Evolutionary conservation across 2,888 invertebrate genomes (phyloP), one percentile per base, ranked within the genome.

Genomic region (Pterobdella sp.): DNA sequence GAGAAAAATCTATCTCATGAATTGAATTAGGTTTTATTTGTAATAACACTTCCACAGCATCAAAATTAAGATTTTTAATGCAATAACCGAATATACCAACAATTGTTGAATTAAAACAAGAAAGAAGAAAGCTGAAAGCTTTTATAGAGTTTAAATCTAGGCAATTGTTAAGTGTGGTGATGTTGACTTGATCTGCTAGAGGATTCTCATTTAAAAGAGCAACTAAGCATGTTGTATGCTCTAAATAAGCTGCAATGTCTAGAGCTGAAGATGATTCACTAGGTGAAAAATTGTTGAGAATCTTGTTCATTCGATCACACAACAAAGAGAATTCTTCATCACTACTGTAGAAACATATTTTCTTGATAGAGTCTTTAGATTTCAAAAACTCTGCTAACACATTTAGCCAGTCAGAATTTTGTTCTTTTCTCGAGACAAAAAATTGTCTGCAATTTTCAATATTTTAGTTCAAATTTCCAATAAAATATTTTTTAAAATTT

Each of bases 11-110:
- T 66, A 79, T 77, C 29, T 75, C 68, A 3, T 76, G 76, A 1
- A 77, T 42, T 29, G 79, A 77, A 7, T 79, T 74, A 26, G 1
- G 34, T 14, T 76, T 76, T n/a, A 77, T 74, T 3, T 78, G 72
- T 29, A 82, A 74, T 10, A 82, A 73, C 37, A 79, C 76, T 68
- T 80, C 78, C 14, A 82, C 73, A 75, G 80, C 81, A 49, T 80
- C 79, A 0, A 80, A 77, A 42, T 77, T 77, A 1, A 79, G 79
- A 69, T 77, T 74, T 73, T 79, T 79, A 10, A 81, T 73, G n/a
- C 80, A 79, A 34, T 77, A 66, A 18, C 78, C 79, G n/a, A 80
- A 78, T 0, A 80, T 80, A 64, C 79, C 78, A 35, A 80, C 76
- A 4, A 76, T 77, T 74, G 74, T 52, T 76, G 75, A 2, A 76